A percentile compares a stretch with the other conserved stretches of the same genome.
phyloP scores from a whole-genome alignment of 2,113 vertebrate species.

The Brachionichthys hirsutus region DNA sequence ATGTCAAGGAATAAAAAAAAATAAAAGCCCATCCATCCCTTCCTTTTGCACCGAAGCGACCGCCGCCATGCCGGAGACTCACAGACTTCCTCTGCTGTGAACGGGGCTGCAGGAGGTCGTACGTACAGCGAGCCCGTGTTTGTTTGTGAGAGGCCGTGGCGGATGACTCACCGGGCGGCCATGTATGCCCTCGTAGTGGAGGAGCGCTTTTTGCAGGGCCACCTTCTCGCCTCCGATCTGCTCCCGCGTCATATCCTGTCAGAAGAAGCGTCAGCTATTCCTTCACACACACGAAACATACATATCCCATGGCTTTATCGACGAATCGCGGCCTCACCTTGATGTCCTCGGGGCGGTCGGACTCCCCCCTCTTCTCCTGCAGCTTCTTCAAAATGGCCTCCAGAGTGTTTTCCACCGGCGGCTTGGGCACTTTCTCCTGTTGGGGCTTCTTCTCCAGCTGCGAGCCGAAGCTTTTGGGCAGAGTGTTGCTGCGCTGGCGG shows the following conservation, averaged over 20 bases:
- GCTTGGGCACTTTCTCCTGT: constrained; percentile 84
- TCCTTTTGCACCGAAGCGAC: too few relatives aligned
- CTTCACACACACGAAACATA: not conserved
- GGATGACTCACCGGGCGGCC: constrained; percentile 87
- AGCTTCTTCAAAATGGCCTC: constrained; percentile 89
- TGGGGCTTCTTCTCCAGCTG: constrained; percentile 89
- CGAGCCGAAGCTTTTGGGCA: constrained; percentile 97
- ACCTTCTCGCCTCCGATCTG: constrained; percentile 93
- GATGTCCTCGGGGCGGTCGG: constrained; percentile 88
- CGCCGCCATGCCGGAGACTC: constrained; percentile 24
- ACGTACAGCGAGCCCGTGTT: not conserved
- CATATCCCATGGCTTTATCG: not conserved
- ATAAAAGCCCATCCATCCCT: too few relatives aligned
- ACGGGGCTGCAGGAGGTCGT: constrained; percentile 1
- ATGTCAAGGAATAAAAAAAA: not conserved
- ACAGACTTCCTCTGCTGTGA: constrained; percentile 12
- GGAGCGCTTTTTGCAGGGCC: constrained; percentile 91
- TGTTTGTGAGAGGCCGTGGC: not conserved
- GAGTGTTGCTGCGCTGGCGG: constrained; percentile 94
- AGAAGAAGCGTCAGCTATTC: not conserved
- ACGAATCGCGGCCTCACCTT: constrained; percentile 78
- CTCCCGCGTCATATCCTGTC: constrained; percentile 95
- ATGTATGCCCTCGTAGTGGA: constrained; percentile 93
- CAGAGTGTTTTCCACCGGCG: constrained; percentile 86
- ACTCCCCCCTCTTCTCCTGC: constrained; percentile 88